Percentiles rank a stretch among this genome's conserved stretches.
Evolutionary conservation across 2,888 invertebrate species (phyloP).

Genomic region (Megaustenia siamemsis): DNA sequence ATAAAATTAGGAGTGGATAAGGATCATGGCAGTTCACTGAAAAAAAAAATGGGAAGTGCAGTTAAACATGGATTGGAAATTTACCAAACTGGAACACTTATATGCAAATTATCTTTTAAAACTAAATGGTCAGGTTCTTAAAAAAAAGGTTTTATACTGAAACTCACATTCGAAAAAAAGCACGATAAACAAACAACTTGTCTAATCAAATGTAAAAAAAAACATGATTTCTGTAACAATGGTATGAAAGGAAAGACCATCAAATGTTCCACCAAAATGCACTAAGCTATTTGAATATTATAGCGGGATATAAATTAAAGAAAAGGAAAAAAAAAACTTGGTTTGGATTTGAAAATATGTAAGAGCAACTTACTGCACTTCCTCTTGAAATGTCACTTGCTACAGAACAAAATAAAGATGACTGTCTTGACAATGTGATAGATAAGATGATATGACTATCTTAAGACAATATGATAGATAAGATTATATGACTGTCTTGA

Average conservation of each 20-base stretch:
- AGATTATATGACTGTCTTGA: background rate
- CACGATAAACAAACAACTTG: background rate
- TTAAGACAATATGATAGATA: background rate
- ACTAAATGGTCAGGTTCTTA: background rate
- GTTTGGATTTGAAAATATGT: slow-evolving; percentile 36
- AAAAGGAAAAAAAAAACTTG: slow-evolving; percentile 31
- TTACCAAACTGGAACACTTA: background rate
- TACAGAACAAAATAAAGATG: slow-evolving; percentile 52
- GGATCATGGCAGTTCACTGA: background rate
- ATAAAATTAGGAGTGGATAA: background rate
- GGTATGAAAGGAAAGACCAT: slow-evolving; percentile 22
- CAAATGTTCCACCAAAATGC: slow-evolving; percentile 28
- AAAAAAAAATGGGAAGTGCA: background rate
- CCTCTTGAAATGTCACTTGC: slow-evolving; percentile 61
- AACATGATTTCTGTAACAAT: background rate
- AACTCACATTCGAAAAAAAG: background rate
- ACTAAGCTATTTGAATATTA: slow-evolving; percentile 37
- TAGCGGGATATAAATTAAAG: slow-evolving; percentile 4
- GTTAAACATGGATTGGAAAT: background rate
- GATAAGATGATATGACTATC: background rate
- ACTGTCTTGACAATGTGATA: no score
- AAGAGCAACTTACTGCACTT: slow-evolving; percentile 70
- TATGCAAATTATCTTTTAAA: background rate
- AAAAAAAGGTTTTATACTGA: no score
- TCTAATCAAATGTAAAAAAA: no score